phyloP scores from a whole-genome alignment of 2,888 invertebrate genomes.

The Rhaphigaster nebulosa region DNA sequence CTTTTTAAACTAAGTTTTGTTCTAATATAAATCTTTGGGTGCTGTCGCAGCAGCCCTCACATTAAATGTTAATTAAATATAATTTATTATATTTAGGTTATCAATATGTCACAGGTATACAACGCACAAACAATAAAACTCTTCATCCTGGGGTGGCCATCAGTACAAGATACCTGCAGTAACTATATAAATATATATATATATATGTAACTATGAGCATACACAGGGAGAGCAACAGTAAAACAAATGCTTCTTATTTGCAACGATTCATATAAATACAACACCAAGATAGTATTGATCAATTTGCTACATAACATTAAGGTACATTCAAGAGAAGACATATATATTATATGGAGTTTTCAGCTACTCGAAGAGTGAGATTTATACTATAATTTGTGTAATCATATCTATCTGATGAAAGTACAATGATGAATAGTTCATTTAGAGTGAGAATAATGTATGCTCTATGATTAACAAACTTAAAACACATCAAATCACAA shows the following conservation, averaged over 20 bases:
- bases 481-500: conserved; percentile 57
- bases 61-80: conserved; percentile 58
- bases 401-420: conserved; percentile 63
- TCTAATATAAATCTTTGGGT: conserved; percentile 50
- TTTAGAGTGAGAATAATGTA: conserved; percentile 63
- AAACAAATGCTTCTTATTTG: conserved; percentile 44
- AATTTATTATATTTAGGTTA: conserved; percentile 57
- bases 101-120: conserved; percentile 53
- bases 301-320: conserved; percentile 61
- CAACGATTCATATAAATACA: conserved; percentile 61
- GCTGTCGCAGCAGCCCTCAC: conserved; percentile 42
- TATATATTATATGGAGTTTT: conserved; percentile 62
- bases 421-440: conserved; percentile 59
- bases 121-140: conserved; percentile 53
- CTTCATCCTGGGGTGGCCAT: conserved; percentile 14
- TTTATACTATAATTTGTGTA: conserved; percentile 63
- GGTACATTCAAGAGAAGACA: conserved; percentile 63
- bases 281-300: conserved; percentile 63
- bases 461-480: conserved; percentile 62
- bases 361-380: conserved; percentile 61
- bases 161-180: conserved; percentile 55
- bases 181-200: conserved; percentile 52
- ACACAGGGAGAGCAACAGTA: conserved; percentile 55
- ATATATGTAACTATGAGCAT: conserved; percentile 55
- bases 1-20: conserved; percentile 53